Evolutionary conservation across 1,140 invertebrate species (phyloP), one percentile per base, ranked within the genome.

Genomic region (Protaetia brevitarsis): DNA sequence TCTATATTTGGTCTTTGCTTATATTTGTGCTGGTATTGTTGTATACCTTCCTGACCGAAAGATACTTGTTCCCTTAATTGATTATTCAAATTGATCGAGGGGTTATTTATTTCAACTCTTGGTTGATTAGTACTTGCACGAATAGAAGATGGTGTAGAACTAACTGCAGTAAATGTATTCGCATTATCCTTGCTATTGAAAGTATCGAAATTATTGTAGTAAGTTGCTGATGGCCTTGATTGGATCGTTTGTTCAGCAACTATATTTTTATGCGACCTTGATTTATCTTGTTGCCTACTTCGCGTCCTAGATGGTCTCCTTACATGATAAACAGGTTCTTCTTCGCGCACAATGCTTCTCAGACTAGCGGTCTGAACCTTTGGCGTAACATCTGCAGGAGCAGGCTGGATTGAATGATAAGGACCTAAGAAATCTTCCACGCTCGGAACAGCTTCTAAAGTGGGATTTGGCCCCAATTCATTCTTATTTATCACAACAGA

Each of bases 401-500:
- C 5, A 4, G 13, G 1, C 10, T 45, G 41, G 10, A 45, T 13
- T 16, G n/a, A 8, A 16, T 45, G n/a, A 4, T 45, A 45, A 2
- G 41, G 41, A 3, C 16, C 23, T 23, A 45, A 58, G 3, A 58
- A 58, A 58, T 58, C 56, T 58, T 58, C 28, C 16, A 28, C 56
- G 26, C 56, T 30, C 8, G 26, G 23, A 2, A 58, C 23, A 11
- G 56, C n/a, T 58, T 27, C 28, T 13, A 28, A n/a, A 58, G 11
- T 21, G 11, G 8, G 3, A 1, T 19, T 16, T 23, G 3, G 7
- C n/a, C 29, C 56, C 56, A 58, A 28, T 28, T 30, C 60, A 11
- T 62, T 62, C 2, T 51, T 26, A 21, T 80, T 69, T 87, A 93
- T 82, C 1, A 93, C 88, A 10, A 93, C 89, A 0, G 90, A 92